Evolutionary conservation across 2,888 invertebrate genomes (phyloP).

Genomic region (Melanchra persicariae): DNA sequence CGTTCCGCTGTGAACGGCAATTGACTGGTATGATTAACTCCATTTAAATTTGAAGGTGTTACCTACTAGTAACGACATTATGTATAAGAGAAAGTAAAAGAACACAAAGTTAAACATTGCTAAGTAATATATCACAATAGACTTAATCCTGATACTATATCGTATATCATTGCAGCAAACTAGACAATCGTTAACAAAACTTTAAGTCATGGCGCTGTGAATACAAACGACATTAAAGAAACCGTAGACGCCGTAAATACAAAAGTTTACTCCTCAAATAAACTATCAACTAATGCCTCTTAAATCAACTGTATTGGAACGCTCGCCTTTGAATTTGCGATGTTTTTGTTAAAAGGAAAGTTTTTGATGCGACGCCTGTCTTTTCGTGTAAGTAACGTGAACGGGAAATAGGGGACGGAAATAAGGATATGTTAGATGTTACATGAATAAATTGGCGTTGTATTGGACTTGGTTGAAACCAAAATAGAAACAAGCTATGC

Average conservation of each 20-base stretch:
- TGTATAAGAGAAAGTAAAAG: no score
- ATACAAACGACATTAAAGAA: conserved; percentile 27
- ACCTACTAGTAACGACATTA: no score
- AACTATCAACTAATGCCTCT: conserved; percentile 37
- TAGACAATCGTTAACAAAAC: conserved; percentile 10
- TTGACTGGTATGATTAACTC: no score
- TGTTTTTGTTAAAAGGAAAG: conserved; percentile 45
- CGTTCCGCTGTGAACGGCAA: no score
- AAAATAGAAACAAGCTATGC: neutral
- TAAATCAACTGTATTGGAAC: conserved; percentile 35
- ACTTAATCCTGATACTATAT: neutral
- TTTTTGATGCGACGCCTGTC: conserved; percentile 19
- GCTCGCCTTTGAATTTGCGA: conserved; percentile 23
- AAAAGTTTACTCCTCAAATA: conserved; percentile 40
- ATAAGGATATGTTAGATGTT: neutral
- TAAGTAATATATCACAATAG: neutral
- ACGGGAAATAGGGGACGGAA: conserved; percentile 14
- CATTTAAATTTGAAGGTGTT: no score
- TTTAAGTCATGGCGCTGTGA: conserved; percentile 8
- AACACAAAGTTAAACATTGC: neutral
- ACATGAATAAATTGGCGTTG: conserved; percentile 7
- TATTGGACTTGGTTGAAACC: neutral
- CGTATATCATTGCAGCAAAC: neutral
- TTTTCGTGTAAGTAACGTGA: conserved; percentile 16
- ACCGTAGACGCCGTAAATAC: conserved; percentile 38